Evolutionary conservation across 2,888 invertebrate genomes (phyloP).

Genomic region (Epistrophella euchroma): DNA sequence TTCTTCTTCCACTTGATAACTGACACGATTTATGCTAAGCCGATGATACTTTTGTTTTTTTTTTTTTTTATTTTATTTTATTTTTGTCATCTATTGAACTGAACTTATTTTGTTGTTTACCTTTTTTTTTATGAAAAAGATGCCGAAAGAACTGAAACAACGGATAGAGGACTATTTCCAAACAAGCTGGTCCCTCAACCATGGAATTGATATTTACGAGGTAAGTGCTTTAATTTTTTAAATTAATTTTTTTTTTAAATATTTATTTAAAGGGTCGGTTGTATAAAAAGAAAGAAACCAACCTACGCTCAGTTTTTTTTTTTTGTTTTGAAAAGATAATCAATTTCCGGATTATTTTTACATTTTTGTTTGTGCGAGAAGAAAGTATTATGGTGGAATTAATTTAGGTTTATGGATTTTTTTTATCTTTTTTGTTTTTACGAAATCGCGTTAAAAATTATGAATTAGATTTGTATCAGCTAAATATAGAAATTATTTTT

Average conservation of each 20-base stretch:
- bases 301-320: background rate
- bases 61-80: slow-evolving; percentile 4
- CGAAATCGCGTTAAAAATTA: background rate
- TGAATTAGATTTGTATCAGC: slow-evolving; percentile 4
- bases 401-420: background rate
- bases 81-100: slow-evolving; percentile 20
- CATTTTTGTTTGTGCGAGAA: background rate
- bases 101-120: slow-evolving; percentile 14
- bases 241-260: background rate
- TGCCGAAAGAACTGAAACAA: slow-evolving; percentile 97
- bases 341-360: background rate
- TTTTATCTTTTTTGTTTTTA: background rate
- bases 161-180: slow-evolving; percentile 99
- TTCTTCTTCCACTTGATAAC: slow-evolving; percentile 50
- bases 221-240: slow-evolving; percentile 84
- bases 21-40: slow-evolving; percentile 59
- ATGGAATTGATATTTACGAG: slow-evolving; percentile 98
- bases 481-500: background rate
- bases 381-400: slow-evolving; percentile 2
- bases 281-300: background rate
- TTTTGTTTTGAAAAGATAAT: slow-evolving; percentile 1
- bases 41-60: slow-evolving; percentile 14
- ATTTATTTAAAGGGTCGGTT: background rate
- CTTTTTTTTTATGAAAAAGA: slow-evolving; percentile 81
- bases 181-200: slow-evolving; percentile 98